Evolutionary conservation across 2,113 vertebrate genomes (phyloP).

Genomic region (Oreochromis tanganicae): DNA sequence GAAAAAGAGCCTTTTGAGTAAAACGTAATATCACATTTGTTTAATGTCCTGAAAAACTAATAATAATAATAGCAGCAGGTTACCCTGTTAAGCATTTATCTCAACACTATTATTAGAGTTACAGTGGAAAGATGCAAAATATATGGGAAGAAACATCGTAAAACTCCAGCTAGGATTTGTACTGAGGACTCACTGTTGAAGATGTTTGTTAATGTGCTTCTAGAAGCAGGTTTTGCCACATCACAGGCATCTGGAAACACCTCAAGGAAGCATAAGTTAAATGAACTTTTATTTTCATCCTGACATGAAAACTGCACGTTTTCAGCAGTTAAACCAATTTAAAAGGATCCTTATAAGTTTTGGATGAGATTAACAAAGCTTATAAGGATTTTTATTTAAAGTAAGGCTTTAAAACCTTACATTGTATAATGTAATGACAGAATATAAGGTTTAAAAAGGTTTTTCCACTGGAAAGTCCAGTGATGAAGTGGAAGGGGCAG

Average conservation of each 20-base stretch:
- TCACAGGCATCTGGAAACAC: background rate
- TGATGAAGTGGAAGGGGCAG: background rate
- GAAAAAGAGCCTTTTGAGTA: background rate
- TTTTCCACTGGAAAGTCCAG: background rate
- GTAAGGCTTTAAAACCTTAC: background rate
- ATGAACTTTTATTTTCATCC: background rate
- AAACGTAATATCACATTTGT: background rate
- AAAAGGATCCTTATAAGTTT: background rate
- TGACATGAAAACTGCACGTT: fast-evolving
- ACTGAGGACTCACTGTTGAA: background rate
- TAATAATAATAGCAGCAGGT: background rate
- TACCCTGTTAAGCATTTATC: background rate
- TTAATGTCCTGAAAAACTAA: background rate
- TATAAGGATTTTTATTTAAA: background rate
- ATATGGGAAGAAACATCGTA: background rate
- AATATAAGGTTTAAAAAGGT: background rate
- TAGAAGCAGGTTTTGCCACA: background rate
- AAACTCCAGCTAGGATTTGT: background rate
- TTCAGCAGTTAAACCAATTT: background rate
- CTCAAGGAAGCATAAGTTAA: background rate
- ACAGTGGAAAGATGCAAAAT: background rate
- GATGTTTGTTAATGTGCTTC: background rate
- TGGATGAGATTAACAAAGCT: background rate
- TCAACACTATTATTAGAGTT: background rate
- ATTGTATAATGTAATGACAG: background rate